These are phyloP conservation scores for Byasa hedistus DNA, from an alignment of 2,888 invertebrate genomes.

Conservation along the genomic window DNA sequence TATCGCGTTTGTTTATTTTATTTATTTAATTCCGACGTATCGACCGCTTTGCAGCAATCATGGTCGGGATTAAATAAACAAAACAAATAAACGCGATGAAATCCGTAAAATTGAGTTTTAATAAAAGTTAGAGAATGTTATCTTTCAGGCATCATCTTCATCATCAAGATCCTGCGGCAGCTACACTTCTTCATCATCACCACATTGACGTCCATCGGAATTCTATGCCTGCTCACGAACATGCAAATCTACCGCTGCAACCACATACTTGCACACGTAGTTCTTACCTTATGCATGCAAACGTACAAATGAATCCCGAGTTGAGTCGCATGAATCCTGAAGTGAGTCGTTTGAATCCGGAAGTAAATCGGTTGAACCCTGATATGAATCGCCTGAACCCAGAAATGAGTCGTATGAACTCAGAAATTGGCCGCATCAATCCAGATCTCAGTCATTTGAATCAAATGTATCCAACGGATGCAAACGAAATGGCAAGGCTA, in stretches of 20 bases:
- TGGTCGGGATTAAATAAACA: no score
- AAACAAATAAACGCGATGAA: no score
- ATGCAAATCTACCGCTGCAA: constrained; percentile 42
- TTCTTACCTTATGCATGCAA: constrained; percentile 52
- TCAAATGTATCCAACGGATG: constrained; percentile 48
- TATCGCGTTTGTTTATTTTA: no score
- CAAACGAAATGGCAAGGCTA: constrained; percentile 46
- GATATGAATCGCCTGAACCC: constrained; percentile 42
- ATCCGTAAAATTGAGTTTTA: no score
- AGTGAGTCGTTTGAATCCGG: constrained; percentile 42
- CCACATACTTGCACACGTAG: constrained; percentile 58
- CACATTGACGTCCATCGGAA: constrained; percentile 64
- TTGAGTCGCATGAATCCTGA: constrained; percentile 41
- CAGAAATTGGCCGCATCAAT: constrained; percentile 47
- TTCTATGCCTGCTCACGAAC: constrained; percentile 50
- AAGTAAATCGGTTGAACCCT: constrained; percentile 41
- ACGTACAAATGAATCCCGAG: constrained; percentile 37
- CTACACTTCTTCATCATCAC: constrained; percentile 69
- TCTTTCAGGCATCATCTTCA: constrained; percentile 64
- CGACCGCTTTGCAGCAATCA: no score
- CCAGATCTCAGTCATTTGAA: constrained; percentile 45
- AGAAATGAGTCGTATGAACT: constrained; percentile 42
- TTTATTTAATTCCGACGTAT: no score
- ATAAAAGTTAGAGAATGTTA: neutral
- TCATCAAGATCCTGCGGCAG: constrained; percentile 68